Conservation (phyloP, 2,888 invertebrate species). For the Drosophila borealis region DNA sequence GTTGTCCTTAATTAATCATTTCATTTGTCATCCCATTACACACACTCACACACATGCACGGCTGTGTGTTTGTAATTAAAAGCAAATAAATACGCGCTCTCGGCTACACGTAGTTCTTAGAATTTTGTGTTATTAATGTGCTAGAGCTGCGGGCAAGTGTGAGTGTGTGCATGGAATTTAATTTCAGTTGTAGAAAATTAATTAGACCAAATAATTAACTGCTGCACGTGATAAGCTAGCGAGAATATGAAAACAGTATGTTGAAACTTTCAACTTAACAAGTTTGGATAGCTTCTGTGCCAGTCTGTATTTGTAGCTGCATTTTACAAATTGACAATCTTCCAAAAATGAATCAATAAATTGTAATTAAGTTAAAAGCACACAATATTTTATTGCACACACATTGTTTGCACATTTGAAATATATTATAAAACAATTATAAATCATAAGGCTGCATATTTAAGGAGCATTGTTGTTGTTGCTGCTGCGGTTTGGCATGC, state of each 20-base stretch:
- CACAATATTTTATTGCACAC: background rate
- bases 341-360: background rate
- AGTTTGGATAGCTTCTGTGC: too few relatives aligned
- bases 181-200: conserved; percentile 24
- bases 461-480: conserved; percentile 37
- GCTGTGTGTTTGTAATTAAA: conserved; percentile 45
- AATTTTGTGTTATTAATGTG: conserved; percentile 14
- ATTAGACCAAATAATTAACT: conserved; percentile 13
- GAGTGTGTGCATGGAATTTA: conserved; percentile 10
- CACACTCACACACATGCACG: conserved; percentile 10
- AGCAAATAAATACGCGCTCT: conserved; percentile 43
- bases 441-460: conserved; percentile 42
- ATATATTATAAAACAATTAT: background rate
- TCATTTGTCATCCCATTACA: conserved; percentile 48
- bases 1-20: conserved; percentile 63
- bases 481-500: conserved; percentile 41
- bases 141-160: background rate
- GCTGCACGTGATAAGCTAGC: background rate
- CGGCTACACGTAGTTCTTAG: conserved; percentile 11
- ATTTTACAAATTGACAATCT: background rate
- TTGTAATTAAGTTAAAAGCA: background rate
- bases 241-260: background rate
- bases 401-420: background rate
- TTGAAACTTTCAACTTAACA: too few relatives aligned
- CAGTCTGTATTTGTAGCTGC: too few relatives aligned